Evolutionary conservation across 1,140 invertebrate genomes (phyloP).

Genomic region (Apis laboriosa): DNA sequence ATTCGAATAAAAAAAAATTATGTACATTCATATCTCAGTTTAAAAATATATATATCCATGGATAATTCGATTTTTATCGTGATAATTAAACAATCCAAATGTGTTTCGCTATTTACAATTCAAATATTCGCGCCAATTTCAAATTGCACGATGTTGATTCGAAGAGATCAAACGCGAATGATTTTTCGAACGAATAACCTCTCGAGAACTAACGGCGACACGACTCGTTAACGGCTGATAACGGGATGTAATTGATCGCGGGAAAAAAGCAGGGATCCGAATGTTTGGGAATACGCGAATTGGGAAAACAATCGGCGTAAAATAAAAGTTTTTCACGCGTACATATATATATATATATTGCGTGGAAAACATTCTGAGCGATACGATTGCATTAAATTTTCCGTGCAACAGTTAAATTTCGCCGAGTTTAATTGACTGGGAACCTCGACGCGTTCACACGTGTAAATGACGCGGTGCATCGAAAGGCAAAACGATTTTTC

Average conservation of each 20-base stretch:
- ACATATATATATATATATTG: background rate
- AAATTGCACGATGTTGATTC: background rate
- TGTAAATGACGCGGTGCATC: background rate
- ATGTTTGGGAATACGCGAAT: background rate
- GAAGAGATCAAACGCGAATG: background rate
- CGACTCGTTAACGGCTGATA: background rate
- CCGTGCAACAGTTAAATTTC: constrained; percentile 2
- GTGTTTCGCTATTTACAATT: background rate
- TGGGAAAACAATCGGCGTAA: background rate
- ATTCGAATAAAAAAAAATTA: too few relatives aligned
- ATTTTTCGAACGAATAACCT: background rate
- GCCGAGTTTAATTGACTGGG: constrained; percentile 3
- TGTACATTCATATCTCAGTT: too few relatives aligned
- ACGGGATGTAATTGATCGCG: background rate
- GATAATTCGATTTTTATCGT: background rate
- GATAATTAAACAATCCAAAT: background rate
- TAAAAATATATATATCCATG: background rate
- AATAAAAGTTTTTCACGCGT: background rate
- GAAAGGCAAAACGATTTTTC: background rate
- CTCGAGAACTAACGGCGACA: background rate
- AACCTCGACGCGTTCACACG: background rate
- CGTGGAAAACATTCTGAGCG: background rate
- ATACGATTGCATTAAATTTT: constrained; percentile 11
- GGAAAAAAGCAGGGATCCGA: background rate
- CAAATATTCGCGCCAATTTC: background rate